Conservation (phyloP, 2,797 vertebrate genomes). For the Onychomys torridus region DNA sequence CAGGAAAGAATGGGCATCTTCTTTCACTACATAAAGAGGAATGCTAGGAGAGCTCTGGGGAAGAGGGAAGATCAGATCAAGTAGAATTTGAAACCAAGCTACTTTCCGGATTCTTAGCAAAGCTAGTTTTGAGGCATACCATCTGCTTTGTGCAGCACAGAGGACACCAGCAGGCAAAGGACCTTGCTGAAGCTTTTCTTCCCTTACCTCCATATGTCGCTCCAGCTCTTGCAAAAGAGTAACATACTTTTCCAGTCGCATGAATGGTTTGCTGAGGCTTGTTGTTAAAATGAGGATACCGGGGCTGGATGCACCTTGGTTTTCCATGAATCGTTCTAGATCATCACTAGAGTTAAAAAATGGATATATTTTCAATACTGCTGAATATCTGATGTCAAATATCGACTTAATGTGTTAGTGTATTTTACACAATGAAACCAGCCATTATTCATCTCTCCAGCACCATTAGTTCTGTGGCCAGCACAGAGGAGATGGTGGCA, state of each 20-base stretch:
- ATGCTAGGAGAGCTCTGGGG: not conserved
- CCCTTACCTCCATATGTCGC: conserved; percentile 96
- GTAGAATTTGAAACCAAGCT: not conserved
- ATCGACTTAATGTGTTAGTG: not conserved
- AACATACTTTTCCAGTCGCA: conserved; percentile 97
- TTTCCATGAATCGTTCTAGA: conserved; percentile 98
- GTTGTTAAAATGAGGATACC: conserved; percentile 96
- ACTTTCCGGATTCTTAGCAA: conserved; percentile 2
- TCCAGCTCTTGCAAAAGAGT: conserved; percentile 97
- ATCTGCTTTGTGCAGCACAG: not conserved
- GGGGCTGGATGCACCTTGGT: conserved; percentile 93
- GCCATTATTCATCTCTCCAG: not conserved
- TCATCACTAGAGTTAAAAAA: conserved; percentile 91
- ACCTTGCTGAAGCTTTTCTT: not conserved
- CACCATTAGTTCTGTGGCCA: not conserved
- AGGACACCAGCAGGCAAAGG: not conserved
- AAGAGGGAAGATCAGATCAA: not conserved
- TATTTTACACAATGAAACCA: not conserved
- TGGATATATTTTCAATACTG: conserved; percentile 24
- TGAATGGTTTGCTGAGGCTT: conserved; percentile 98
- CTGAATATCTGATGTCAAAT: not conserved
- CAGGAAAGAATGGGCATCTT: not conserved
- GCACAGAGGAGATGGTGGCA: not conserved
- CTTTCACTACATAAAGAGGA: conserved; percentile 39
- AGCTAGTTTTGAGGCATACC: not conserved